These are phyloP conservation scores for Pantherophis guttatus DNA, from an alignment of 2,113 vertebrate species.

Conservation along the genomic window DNA sequence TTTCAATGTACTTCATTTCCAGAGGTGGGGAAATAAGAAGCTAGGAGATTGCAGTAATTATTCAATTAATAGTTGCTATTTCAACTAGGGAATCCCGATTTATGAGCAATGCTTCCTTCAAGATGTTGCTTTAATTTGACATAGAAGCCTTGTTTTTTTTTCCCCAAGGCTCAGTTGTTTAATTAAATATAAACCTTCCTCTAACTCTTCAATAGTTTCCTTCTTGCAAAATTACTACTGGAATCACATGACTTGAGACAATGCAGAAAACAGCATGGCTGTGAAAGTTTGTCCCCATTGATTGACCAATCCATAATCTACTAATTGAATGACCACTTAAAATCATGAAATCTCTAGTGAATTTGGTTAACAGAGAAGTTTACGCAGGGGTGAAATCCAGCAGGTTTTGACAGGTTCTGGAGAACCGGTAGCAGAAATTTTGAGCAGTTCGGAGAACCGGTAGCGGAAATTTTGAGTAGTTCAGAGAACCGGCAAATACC, in stretches of 20 bases:
- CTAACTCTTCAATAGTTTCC: slow-evolving; percentile 42
- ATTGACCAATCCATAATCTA: not conserved
- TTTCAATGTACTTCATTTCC: slow-evolving; percentile 15
- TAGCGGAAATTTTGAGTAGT: too few species aligned
- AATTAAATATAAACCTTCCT: slow-evolving; percentile 59
- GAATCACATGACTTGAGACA: not conserved
- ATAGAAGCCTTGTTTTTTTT: slow-evolving; percentile 43
- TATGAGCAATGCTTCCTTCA: slow-evolving; percentile 49
- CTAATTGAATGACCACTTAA: not conserved
- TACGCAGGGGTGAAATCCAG: too few species aligned
- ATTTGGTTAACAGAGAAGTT: not conserved
- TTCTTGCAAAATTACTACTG: not conserved
- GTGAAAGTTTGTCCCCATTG: not conserved
- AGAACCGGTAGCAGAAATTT: too few species aligned
- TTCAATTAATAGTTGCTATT: slow-evolving; percentile 55
- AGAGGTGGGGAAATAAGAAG: slow-evolving; percentile 7
- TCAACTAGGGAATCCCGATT: slow-evolving; percentile 47
- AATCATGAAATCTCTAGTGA: not conserved
- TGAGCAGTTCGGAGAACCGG: too few species aligned
- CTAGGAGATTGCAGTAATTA: slow-evolving; percentile 44
- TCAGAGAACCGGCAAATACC: too few species aligned
- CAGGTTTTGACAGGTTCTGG: too few species aligned
- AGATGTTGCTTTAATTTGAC: slow-evolving; percentile 47
- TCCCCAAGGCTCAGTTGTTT: slow-evolving; percentile 44
- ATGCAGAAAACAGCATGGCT: not conserved